Base-by-base conservation (phyloP, 2,797 vertebrate genomes). In the Gadopsis marmoratus region DNA sequence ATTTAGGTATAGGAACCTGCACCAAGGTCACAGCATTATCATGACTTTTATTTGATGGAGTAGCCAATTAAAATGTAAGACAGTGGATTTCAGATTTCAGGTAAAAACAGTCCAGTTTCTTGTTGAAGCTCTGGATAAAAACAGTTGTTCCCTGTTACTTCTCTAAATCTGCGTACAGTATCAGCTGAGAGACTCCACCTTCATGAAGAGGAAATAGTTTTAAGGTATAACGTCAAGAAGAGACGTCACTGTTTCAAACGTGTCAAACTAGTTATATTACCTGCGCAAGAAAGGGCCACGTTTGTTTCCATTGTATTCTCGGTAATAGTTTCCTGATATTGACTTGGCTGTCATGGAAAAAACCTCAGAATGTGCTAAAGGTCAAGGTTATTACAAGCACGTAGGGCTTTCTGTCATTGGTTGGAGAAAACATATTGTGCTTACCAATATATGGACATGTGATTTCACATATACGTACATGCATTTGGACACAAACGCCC, bases 231-330 rank as follows among this genome's bases (percentile, higher is more conserved):
- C 3, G 1, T 70, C 29, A 43, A 9, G 23, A 33, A 63, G 1
- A 51, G 4, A 29, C 17, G 4, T 54, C 53, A 47, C 55, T 37
- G n/a, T 64, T 47, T 54, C 13, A 71, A 62, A 78, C 63, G 35
- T 65, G 51, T 71, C n/a, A 33, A 65, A 26, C 70, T 29, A 68
- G 74, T 76, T 47, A 14, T 5, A 43, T 66, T 83, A 67, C 76
- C 43, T 33, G n/a, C 26, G 2, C 6, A 58, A 77, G 39, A 67
- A 74, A 62, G 19, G 23, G 14, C 16, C 7, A n/a, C 29, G 16
- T 68, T 71, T 48, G 19, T 19, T 58, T 66, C 16, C 51, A 6
- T 23, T 35, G 19, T 21, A 7, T 67, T 45, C 31, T 53, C 4
- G 1, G 13, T 3, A 48, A 65, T 29, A 35, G 43, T 60, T 65